Conservation (phyloP, 2,797 vertebrate species). For the Eurystomus glaucurus region DNA sequence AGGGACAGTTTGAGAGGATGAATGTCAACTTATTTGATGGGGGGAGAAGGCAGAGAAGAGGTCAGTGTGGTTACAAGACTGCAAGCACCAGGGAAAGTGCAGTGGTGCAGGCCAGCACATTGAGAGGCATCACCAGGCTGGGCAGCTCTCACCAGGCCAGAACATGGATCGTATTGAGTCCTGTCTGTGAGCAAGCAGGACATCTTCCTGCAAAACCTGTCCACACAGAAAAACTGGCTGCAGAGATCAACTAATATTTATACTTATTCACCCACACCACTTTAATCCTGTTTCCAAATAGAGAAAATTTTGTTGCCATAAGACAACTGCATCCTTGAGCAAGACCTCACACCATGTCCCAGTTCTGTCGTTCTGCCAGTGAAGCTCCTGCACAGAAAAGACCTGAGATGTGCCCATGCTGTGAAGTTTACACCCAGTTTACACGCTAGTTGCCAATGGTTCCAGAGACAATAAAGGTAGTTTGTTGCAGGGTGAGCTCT, state of each 20-base stretch:
- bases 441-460: not conserved
- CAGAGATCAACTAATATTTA: not conserved
- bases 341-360: not conserved
- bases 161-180: rapidly evolving
- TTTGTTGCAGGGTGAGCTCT: not conserved
- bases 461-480: not conserved
- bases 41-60: not conserved
- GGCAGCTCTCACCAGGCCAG: not conserved
- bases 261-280: not conserved
- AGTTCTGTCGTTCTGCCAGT: not conserved
- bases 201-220: not conserved
- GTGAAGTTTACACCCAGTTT: not conserved
- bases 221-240: not conserved
- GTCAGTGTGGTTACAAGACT: not conserved
- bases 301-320: not conserved
- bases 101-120: rapidly evolving
- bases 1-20: not conserved
- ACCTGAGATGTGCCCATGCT: not conserved
- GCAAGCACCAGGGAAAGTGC: not conserved
- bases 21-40: rapidly evolving
- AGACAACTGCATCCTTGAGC: not conserved
- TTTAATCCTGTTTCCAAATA: not conserved
- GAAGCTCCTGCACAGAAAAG: not conserved
- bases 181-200: not conserved
- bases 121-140: not conserved